Evolutionary conservation across 2,888 invertebrate genomes (phyloP).

Genomic region (Unio pictorum): DNA sequence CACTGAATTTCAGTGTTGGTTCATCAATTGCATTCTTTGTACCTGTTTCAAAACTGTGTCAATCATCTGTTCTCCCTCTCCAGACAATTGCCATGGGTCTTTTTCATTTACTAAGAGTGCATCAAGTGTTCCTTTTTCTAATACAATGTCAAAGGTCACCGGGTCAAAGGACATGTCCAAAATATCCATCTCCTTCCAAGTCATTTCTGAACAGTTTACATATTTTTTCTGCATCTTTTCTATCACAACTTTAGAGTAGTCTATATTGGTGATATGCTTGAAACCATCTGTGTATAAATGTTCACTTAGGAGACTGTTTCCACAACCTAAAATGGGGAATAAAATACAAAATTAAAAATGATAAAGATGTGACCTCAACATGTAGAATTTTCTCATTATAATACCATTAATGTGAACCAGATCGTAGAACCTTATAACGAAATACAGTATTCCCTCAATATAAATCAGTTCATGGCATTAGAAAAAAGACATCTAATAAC

Average conservation of each 20-base stretch:
- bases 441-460: too few species aligned
- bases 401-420: too few species aligned
- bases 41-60: slow-evolving; percentile 64
- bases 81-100: slow-evolving; percentile 68
- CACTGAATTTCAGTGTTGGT: too few species aligned
- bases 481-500: too few species aligned
- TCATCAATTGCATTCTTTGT: background rate
- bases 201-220: slow-evolving; percentile 61
- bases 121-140: slow-evolving; percentile 74
- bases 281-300: slow-evolving; percentile 71
- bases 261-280: slow-evolving; percentile 71
- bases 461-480: too few species aligned
- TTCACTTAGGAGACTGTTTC: slow-evolving; percentile 71
- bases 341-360: background rate
- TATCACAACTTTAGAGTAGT: slow-evolving; percentile 72
- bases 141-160: slow-evolving; percentile 70
- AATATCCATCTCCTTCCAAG: slow-evolving; percentile 72
- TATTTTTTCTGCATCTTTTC: slow-evolving; percentile 64
- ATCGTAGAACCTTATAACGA: too few species aligned
- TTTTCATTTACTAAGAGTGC: slow-evolving; percentile 71
- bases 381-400: too few species aligned
- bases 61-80: slow-evolving; percentile 50
- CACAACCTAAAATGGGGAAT: slow-evolving; percentile 70
- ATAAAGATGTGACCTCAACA: background rate
- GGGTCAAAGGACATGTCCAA: slow-evolving; percentile 59